Evolutionary conservation across 2,797 vertebrate species (phyloP), one percentile per base, ranked within the genome.

Genomic region (Myotis vivesi): DNA sequence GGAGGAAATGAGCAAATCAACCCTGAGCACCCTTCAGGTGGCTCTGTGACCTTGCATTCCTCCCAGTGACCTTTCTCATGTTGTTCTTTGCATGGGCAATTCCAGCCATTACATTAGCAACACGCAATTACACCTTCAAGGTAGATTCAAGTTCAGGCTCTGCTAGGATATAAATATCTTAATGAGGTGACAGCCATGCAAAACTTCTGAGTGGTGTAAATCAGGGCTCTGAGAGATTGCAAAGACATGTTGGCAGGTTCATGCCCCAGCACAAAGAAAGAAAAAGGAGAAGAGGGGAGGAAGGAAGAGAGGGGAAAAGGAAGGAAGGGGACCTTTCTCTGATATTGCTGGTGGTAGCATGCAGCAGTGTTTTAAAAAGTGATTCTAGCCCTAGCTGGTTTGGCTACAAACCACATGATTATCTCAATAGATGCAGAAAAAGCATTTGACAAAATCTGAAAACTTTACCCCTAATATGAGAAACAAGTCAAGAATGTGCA

Each of bases 101-200:
- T 98, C 95, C 86, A 98, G 98, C 98, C 98, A 98, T 98, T 98
- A 98, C 98, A 98, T 98, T 98, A 98, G 98, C 98, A 98, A 98
- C 98, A 98, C 98, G 98, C 98, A 98, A 98, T 98, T 98, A 98
- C 98, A 97, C 97, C 97, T 97, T 98, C 98, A 98, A 98, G 98
- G 98, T 98, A 98, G 98, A 97, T 95, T 98, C 98, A 98, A 98
- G 98, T 97, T 98, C 98, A 98, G 98, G 91, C 97, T 96, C 96
- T 97, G 96, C 94, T 87, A 97, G 96, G 93, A 97, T 96, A 97
- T 96, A 98, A 98, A 98, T 97, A 97, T 89, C 83, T 98, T 98
- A 98, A 98, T 98, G 97, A 98, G 97, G 81, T 97, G 92, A 97
- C 97, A 97, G 91, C 86, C 96, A 83, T 97, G 97, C 95, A 97